These are phyloP conservation scores for Stichodactyla helianthus DNA, from an alignment of 64 coral and sea anemone genomes.

Conservation along the genomic window DNA sequence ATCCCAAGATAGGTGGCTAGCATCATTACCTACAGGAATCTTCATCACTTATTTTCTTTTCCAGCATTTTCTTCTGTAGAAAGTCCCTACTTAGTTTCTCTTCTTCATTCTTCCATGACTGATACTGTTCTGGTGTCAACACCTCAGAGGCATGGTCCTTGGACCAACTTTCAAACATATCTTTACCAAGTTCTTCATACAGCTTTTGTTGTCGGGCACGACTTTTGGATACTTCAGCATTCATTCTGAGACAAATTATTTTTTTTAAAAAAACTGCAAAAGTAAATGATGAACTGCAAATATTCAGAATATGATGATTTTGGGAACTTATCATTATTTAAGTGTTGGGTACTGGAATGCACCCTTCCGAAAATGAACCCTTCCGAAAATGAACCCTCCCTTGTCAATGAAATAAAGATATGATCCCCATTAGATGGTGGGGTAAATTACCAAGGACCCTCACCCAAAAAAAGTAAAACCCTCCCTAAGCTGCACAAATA, in stretches of 20 bases:
- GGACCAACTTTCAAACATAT: slow-evolving; percentile 73
- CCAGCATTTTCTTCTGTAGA: slow-evolving; percentile 16
- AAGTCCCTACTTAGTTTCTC: slow-evolving; percentile 44
- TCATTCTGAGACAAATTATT: slow-evolving; percentile 51
- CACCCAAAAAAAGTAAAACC: too few relatives aligned
- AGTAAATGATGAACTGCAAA: neutral
- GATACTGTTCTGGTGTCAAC: slow-evolving; percentile 48
- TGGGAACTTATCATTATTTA: too few relatives aligned
- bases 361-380: too few relatives aligned
- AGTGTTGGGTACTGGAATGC: too few relatives aligned
- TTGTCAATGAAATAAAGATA: too few relatives aligned
- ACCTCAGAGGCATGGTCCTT: slow-evolving; percentile 78
- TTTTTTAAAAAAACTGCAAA: neutral
- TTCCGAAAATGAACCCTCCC: too few relatives aligned
- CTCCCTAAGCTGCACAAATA: too few relatives aligned
- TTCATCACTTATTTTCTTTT: slow-evolving; percentile 50
- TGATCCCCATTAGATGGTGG: too few relatives aligned
- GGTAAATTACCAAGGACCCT: too few relatives aligned
- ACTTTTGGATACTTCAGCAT: slow-evolving; percentile 65
- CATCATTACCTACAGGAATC: slow-evolving; percentile 22
- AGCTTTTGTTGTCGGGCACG: slow-evolving; percentile 55
- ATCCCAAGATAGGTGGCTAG: too few relatives aligned
- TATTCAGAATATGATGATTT: too few relatives aligned
- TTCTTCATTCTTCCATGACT: slow-evolving; percentile 62
- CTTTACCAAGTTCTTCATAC: slow-evolving; percentile 67